Evolutionary conservation across 1,140 invertebrate species (phyloP).

Genomic region (Bombus pascuorum): DNA sequence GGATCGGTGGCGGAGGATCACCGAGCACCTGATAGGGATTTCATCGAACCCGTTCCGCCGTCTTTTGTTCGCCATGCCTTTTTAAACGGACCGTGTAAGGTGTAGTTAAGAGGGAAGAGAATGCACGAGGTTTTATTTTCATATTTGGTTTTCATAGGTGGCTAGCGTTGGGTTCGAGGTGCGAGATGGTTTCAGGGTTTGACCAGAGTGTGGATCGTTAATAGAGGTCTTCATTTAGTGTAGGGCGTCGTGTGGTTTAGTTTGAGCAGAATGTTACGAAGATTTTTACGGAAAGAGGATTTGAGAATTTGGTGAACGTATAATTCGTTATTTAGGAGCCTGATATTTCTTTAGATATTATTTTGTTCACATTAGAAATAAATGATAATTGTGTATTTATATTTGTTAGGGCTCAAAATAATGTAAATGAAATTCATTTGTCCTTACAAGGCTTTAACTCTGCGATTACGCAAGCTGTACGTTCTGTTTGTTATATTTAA

Average conservation of each 20-base stretch:
- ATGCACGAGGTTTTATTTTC: not conserved
- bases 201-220: not conserved
- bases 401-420: too few relatives aligned
- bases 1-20: not conserved
- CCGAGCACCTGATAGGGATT: conserved; percentile 19
- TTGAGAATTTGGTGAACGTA: too few relatives aligned
- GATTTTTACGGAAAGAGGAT: not conserved
- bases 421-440: too few relatives aligned
- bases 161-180: not conserved
- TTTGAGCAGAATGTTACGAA: too few relatives aligned
- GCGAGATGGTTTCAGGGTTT: not conserved
- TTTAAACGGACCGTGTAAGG: conserved; percentile 12
- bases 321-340: too few relatives aligned
- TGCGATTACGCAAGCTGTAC: too few relatives aligned
- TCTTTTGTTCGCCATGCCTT: conserved; percentile 8
- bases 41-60: not conserved
- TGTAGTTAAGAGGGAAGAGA: not conserved
- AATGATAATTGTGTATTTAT: too few relatives aligned
- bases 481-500: too few relatives aligned
- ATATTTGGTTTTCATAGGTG: not conserved
- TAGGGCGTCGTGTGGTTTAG: not conserved
- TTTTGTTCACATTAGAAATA: too few relatives aligned
- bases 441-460: too few relatives aligned
- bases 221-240: not conserved
- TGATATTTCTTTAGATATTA: too few relatives aligned